phyloP scores from a whole-genome alignment of 2,888 invertebrate genomes.

The Poecilobothrus nobilitatus region DNA sequence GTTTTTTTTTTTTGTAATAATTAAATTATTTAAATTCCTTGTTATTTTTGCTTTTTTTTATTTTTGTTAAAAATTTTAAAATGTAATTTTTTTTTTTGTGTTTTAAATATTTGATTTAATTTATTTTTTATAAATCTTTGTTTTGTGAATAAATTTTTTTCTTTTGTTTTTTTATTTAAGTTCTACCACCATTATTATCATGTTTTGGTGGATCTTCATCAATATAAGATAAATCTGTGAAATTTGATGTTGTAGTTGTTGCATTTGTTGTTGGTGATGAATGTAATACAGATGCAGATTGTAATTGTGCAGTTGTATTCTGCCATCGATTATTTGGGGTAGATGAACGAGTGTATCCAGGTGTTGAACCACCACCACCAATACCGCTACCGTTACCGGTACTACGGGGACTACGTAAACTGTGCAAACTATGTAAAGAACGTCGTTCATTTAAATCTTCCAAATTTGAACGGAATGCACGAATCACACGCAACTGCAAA shows the following conservation, averaged over 20 bases:
- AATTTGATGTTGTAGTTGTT: slow-evolving; percentile 32
- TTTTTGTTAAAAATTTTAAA: no score
- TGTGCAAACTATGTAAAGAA: slow-evolving; percentile 94
- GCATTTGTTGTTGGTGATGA: slow-evolving; percentile 25
- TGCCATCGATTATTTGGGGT: slow-evolving; percentile 23
- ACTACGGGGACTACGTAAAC: slow-evolving; percentile 74
- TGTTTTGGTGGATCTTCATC: slow-evolving; percentile 50
- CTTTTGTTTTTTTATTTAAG: no score
- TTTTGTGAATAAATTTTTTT: no score
- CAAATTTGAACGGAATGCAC: slow-evolving; percentile 98
- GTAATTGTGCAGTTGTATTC: slow-evolving; percentile 19
- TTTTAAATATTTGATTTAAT: no score
- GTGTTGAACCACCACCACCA: slow-evolving; percentile 13
- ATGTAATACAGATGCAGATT: slow-evolving; percentile 18
- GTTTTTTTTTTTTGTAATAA: no score
- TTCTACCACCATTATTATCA: neutral
- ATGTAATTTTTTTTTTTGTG: no score
- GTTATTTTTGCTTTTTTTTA: no score
- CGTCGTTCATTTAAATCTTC: slow-evolving; percentile 99
- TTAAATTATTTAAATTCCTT: no score
- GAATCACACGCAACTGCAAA: slow-evolving; percentile 98
- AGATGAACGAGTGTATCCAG: slow-evolving; percentile 26
- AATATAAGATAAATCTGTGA: slow-evolving; percentile 62
- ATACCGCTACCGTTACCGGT: neutral
- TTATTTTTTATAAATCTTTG: no score